These are phyloP conservation scores for Psittacula cyanocephala DNA, from an alignment of 2,113 vertebrate genomes.

Conservation along the genomic window DNA sequence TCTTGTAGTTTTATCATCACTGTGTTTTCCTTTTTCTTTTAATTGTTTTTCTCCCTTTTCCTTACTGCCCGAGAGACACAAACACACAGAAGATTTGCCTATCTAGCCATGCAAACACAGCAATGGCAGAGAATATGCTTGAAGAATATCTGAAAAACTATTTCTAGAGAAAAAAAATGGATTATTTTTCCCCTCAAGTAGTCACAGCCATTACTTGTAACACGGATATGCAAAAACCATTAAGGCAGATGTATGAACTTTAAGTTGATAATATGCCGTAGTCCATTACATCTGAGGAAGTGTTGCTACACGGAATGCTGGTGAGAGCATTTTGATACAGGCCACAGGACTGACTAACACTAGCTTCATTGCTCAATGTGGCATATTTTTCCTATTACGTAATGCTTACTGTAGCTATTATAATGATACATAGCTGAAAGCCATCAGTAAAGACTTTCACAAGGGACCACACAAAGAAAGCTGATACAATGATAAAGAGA, in stretches of 20 bases:
- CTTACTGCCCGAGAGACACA: neutral
- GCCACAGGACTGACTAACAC: neutral
- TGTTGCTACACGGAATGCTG: slow-evolving; percentile 16
- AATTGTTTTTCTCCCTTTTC: neutral
- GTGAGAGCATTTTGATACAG: slow-evolving; percentile 13
- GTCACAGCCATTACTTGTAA: neutral
- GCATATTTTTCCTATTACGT: slow-evolving; percentile 50
- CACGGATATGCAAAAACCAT: slow-evolving; percentile 38
- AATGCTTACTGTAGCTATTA: slow-evolving; percentile 30
- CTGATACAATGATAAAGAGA: slow-evolving; percentile 54
- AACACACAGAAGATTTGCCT: neutral
- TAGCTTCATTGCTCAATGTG: slow-evolving; percentile 7
- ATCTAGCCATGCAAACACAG: neutral
- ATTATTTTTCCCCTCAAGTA: neutral
- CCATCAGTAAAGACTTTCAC: slow-evolving; percentile 38
- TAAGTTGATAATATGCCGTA: slow-evolving; percentile 10
- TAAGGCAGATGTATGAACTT: slow-evolving; percentile 31
- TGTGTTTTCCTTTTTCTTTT: neutral
- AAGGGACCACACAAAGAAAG: neutral
- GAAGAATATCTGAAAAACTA: neutral
- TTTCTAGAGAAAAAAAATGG: neutral
- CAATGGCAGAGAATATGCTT: neutral
- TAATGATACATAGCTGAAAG: slow-evolving; percentile 51
- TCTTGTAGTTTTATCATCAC: neutral
- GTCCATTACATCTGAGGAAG: slow-evolving; percentile 38